phyloP scores from a whole-genome alignment of 2,888 invertebrate species.

The Dynastes maya region DNA sequence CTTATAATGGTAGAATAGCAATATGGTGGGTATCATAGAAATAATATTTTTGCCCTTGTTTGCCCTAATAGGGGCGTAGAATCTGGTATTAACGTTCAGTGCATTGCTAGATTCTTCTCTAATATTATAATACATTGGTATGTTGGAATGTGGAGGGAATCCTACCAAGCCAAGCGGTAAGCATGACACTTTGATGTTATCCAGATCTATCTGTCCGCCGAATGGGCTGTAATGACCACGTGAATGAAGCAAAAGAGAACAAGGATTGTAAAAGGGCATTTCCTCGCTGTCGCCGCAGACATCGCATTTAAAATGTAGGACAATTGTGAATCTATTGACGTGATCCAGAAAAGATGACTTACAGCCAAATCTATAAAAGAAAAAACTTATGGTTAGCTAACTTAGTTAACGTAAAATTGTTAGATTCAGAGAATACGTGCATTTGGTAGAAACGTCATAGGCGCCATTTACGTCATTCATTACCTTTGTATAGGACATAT shows the following conservation, averaged over 20 bases:
- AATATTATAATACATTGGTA: constrained; percentile 63
- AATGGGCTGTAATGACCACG: constrained; percentile 63
- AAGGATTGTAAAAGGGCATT: constrained; percentile 66
- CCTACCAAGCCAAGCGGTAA: constrained; percentile 66
- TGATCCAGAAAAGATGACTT: constrained; percentile 67
- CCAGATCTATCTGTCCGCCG: constrained; percentile 63
- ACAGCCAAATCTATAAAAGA: constrained; percentile 65
- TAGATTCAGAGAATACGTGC: not conserved
- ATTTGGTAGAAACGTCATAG: no score
- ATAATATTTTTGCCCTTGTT: constrained; percentile 62
- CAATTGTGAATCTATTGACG: constrained; percentile 65
- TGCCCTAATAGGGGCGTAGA: constrained; percentile 63
- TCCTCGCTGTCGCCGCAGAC: constrained; percentile 57
- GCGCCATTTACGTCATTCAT: no score
- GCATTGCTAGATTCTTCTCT: constrained; percentile 60
- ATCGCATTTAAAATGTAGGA: constrained; percentile 64
- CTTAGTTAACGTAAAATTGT: no score
- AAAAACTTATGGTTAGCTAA: not conserved
- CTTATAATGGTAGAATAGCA: constrained; percentile 60
- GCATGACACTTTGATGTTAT: constrained; percentile 61
- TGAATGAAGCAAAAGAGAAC: constrained; percentile 66
- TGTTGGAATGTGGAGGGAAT: constrained; percentile 63
- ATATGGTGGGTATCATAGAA: constrained; percentile 62
- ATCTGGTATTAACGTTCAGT: constrained; percentile 63
- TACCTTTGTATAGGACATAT: no score